These are phyloP conservation scores for Aphrocallistes beatrix DNA, from an alignment of 37 sponge, comb jelly and placozoan genomes.

Conservation along the genomic window DNA sequence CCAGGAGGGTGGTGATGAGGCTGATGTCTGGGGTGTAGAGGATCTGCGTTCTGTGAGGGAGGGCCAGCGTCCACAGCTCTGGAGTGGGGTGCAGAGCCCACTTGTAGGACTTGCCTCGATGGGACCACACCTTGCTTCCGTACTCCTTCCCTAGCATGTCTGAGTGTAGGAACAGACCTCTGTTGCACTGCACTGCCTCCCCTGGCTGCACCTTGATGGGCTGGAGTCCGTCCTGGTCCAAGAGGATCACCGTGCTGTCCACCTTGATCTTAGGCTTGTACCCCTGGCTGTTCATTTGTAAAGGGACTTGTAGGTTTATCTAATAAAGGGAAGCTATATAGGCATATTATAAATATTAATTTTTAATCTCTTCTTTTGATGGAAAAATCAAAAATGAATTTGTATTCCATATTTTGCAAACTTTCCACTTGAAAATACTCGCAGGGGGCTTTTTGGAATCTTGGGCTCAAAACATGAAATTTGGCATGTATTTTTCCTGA, in stretches of 20 bases:
- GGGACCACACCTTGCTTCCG: slow-evolving; percentile 51
- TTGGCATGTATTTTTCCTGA: too few relatives aligned
- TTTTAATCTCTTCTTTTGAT: too few relatives aligned
- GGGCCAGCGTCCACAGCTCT: slow-evolving; percentile 87
- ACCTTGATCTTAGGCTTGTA: background rate
- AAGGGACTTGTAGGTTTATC: too few relatives aligned
- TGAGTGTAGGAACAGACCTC: slow-evolving; percentile 65
- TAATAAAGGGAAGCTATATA: too few relatives aligned
- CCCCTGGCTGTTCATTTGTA: background rate
- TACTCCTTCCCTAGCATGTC: slow-evolving; percentile 69
- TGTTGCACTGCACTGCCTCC: slow-evolving; percentile 48
- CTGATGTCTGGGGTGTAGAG: slow-evolving; percentile 80
- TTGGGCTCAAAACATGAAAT: too few relatives aligned
- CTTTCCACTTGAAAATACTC: too few relatives aligned
- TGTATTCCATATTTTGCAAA: too few relatives aligned
- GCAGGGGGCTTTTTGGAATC: too few relatives aligned
- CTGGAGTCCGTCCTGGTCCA: slow-evolving; percentile 28
- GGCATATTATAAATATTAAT: too few relatives aligned
- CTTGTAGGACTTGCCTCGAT: slow-evolving; percentile 60
- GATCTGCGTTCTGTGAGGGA: slow-evolving; percentile 95
- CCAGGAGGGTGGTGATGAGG: slow-evolving; percentile 58
- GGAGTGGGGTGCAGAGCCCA: slow-evolving; percentile 70
- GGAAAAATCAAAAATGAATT: too few relatives aligned
- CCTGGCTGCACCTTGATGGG: slow-evolving; percentile 48
- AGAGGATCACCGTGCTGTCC: background rate